A percentile compares a stretch with the other conserved stretches of the same genome.
phyloP scores from a whole-genome alignment of 35 echinoderm and acorn worm species.

The Ophioderma brevispina region DNA sequence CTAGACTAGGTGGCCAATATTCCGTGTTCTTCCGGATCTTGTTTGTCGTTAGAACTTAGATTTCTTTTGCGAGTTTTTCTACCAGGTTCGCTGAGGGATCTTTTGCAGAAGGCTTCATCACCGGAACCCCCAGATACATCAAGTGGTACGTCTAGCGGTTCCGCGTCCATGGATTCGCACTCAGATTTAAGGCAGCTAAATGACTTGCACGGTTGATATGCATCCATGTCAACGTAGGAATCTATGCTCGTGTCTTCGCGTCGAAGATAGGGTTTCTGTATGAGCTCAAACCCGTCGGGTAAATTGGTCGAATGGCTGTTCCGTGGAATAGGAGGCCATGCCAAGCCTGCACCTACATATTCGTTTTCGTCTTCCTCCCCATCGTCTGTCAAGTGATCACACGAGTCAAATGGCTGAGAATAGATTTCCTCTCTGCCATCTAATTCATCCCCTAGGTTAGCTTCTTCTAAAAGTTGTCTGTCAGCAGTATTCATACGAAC shows the following conservation, averaged over 20 bases:
- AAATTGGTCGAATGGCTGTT: background rate
- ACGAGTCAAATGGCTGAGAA: background rate
- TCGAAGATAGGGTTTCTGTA: background rate
- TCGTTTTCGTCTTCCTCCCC: background rate
- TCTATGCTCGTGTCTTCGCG: background rate
- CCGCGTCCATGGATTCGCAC: background rate
- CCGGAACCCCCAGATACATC: background rate
- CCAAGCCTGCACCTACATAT: background rate
- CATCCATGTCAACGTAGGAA: background rate
- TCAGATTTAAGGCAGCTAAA: background rate
- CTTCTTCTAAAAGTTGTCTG: background rate
- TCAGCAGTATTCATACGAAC: background rate
- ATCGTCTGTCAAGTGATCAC: background rate
- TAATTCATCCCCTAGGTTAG: background rate
- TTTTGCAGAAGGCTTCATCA: background rate
- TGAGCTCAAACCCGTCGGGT: background rate
- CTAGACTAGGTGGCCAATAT: background rate
- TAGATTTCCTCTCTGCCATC: background rate
- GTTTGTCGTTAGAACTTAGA: background rate
- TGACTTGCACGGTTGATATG: background rate
- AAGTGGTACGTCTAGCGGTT: background rate
- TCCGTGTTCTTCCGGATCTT: background rate
- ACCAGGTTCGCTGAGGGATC: background rate
- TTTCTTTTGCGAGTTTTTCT: background rate
- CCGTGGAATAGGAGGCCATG: background rate